These are phyloP conservation scores for Melanotaenia parkinsoni DNA, from an alignment of 2,797 vertebrate species.

Conservation along the genomic window DNA sequence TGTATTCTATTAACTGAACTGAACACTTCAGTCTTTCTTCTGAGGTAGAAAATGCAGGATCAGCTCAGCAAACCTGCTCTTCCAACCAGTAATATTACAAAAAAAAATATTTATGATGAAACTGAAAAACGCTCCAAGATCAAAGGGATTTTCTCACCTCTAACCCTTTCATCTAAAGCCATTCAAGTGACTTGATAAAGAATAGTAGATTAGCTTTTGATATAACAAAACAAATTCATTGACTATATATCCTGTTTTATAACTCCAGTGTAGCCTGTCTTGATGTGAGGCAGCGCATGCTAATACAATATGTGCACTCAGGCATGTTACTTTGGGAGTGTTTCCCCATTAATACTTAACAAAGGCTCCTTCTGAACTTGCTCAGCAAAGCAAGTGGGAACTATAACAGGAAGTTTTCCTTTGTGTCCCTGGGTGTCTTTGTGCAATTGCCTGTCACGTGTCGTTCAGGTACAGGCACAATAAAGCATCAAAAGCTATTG, in stretches of 20 bases:
- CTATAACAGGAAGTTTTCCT: constrained; percentile 31
- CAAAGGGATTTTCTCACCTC: constrained; percentile 20
- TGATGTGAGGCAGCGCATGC: constrained; percentile 31
- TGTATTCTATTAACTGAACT: background rate
- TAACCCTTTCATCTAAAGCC: constrained; percentile 37
- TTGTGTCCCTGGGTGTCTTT: background rate
- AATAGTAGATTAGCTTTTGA: constrained; percentile 35
- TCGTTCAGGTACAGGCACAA: constrained; percentile 22
- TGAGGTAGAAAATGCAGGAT: constrained; percentile 1
- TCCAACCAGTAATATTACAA: background rate
- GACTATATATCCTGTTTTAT: constrained; percentile 26
- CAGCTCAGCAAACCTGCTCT: background rate
- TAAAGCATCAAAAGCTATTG: constrained; percentile 45
- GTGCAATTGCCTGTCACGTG: background rate
- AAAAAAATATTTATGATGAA: constrained; percentile 10
- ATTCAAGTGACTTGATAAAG: constrained; percentile 12
- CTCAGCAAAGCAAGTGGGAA: constrained; percentile 30
- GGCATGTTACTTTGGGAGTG: constrained; percentile 46
- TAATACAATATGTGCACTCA: constrained; percentile 54
- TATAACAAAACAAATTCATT: constrained; percentile 12
- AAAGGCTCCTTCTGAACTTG: constrained; percentile 43
- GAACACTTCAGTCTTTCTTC: background rate
- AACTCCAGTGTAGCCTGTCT: constrained; percentile 34
- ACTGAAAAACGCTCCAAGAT: constrained; percentile 2
- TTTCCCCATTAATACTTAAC: constrained; percentile 72